These are phyloP conservation scores for Nymphalis urticae DNA, from an alignment of 2,888 invertebrate genomes.

Conservation along the genomic window DNA sequence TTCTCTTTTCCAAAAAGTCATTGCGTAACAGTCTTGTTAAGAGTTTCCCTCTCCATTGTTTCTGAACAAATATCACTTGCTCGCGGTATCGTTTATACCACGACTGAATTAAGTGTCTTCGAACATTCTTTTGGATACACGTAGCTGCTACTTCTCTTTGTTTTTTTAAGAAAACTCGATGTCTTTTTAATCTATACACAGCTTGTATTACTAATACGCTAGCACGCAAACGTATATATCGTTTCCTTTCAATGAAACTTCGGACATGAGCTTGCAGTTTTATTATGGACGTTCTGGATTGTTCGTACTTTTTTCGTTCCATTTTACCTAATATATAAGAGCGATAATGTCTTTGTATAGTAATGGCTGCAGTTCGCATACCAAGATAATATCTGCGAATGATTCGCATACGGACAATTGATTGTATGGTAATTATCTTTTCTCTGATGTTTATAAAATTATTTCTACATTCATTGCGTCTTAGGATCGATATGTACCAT, in stretches of 20 bases:
- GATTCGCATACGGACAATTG: constrained; percentile 59
- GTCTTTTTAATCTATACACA: constrained; percentile 59
- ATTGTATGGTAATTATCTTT: constrained; percentile 60
- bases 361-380: constrained; percentile 47
- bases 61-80: constrained; percentile 61
- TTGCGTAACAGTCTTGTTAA: constrained; percentile 61
- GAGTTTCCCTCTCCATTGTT: constrained; percentile 67
- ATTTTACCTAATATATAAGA: constrained; percentile 50
- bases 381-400: constrained; percentile 51
- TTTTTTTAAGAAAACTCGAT: constrained; percentile 45
- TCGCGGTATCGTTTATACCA: constrained; percentile 53
- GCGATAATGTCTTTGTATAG: constrained; percentile 55
- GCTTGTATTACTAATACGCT: constrained; percentile 62
- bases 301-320: constrained; percentile 46
- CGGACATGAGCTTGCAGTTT: constrained; percentile 55
- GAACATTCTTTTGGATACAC: constrained; percentile 63
- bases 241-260: constrained; percentile 53
- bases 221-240: constrained; percentile 51
- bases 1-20: constrained; percentile 59
- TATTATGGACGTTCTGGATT: constrained; percentile 40
- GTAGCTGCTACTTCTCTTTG: constrained; percentile 54
- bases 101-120: constrained; percentile 56
- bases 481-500: constrained; percentile 59
- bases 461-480: constrained; percentile 51
- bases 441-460: constrained; percentile 53